Evolutionary conservation across 2,113 vertebrate species (phyloP), one percentile per base, ranked within the genome.

Genomic region (Thunnus thynnus): DNA sequence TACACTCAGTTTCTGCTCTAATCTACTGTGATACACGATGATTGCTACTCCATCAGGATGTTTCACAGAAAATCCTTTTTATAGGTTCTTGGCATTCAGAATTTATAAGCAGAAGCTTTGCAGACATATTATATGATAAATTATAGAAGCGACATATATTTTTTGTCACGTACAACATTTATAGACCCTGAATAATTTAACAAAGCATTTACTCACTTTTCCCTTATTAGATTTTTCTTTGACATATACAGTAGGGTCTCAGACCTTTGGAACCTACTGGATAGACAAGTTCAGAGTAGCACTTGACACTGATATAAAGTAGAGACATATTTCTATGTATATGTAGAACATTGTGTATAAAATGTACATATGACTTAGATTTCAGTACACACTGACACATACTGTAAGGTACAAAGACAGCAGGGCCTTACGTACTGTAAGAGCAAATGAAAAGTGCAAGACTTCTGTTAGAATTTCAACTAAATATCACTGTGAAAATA

Each of bases 401-500:
- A 36, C 46, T 41, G 36, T 41, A 41, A 41, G 62, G 51, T 76
- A 68, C 56, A 58, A 17, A 61, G 58, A 51, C 14, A 61, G 20
- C 22, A 30, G 6, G 57, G 58, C 20, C 41, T 66, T 16, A n/a
- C 0, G 18, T 41, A 41, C 13, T 76, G 41, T 60, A 71, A 79
- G 58, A 82, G 20, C 3, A 54, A 68, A 47, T 48, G 0, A 72
- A 52, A 41, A 12, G 41, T 71, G 69, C 72, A 60, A 36, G 36
- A 78, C 65, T 66, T 65, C 52, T 66, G 60, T 27, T 58, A 65
- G 58, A 68, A 63, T 77, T 48, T 67, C 1, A 25, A 32, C 14
- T 58, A 75, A 36, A 71, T 55, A 78, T 76, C 78, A 52, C 64
- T 82, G 16, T 72, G 50, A 58, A 66, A 14, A 57, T 52, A 72